Evolutionary conservation across 2,113 vertebrate species (phyloP).

Genomic region (Isurus oxyrinchus): DNA sequence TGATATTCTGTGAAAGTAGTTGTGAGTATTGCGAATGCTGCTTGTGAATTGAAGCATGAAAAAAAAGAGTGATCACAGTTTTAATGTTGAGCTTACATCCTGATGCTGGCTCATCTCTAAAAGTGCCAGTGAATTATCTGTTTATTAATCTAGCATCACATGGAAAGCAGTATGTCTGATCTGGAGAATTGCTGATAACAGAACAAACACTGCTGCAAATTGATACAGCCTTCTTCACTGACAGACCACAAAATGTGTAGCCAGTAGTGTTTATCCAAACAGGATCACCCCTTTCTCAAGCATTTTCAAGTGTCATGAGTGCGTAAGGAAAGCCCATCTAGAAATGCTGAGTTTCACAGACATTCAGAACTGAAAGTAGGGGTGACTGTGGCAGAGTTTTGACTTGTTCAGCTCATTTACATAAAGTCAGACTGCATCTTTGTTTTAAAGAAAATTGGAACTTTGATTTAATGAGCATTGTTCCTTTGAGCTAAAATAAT

Average conservation of each 20-base stretch:
- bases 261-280: background rate
- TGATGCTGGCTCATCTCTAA: background rate
- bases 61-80: background rate
- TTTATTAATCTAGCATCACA: background rate
- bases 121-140: background rate
- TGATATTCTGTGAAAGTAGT: constrained; percentile 1
- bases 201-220: constrained; percentile 22
- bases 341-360: constrained; percentile 10
- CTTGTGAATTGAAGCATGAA: background rate
- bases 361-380: too few relatives aligned
- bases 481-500: background rate
- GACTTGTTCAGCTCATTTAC: background rate
- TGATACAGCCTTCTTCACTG: background rate
- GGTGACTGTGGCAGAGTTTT: background rate
- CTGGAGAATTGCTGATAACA: constrained; percentile 16
- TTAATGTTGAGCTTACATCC: background rate
- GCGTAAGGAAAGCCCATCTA: background rate
- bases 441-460: background rate
- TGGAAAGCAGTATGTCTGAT: background rate
- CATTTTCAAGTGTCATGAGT: background rate
- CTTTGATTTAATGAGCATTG: background rate
- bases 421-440: background rate
- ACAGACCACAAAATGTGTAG: constrained; percentile 14
- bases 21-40: background rate
- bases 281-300: background rate